Percentiles rank a stretch among this genome's conserved stretches.
Conservation (phyloP, 2,888 invertebrate genomes). For the Boloria selene region DNA sequence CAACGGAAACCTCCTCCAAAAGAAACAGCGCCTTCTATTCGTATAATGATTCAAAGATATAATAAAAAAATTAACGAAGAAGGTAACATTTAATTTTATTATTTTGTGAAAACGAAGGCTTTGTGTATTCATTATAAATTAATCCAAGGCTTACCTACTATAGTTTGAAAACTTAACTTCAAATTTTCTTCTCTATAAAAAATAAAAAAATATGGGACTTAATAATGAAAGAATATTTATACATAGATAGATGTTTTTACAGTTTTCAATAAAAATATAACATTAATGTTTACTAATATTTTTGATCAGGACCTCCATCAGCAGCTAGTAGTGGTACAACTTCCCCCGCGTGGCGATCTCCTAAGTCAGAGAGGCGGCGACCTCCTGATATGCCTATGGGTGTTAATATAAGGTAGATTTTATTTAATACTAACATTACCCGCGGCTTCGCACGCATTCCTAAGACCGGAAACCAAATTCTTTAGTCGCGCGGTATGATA, state of each 20-base stretch:
- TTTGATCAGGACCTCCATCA: constrained; percentile 64
- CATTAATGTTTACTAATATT: background rate
- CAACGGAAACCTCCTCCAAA: constrained; percentile 80
- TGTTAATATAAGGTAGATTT: constrained; percentile 69
- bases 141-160: no score
- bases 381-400: constrained; percentile 79
- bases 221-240: no score
- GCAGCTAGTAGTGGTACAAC: constrained; percentile 83
- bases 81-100: constrained; percentile 51
- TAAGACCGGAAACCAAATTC: no score
- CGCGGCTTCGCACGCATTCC: no score
- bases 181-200: no score
- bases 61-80: constrained; percentile 85
- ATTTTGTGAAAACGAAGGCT: no score
- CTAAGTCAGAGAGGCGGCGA: constrained; percentile 82
- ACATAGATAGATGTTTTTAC: no score
- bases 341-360: constrained; percentile 86
- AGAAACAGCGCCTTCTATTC: constrained; percentile 86
- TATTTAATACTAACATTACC: no score
- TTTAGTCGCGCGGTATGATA: no score
- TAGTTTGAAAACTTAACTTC: no score
- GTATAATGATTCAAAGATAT: constrained; percentile 87
- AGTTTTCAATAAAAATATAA: background rate
- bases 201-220: no score
- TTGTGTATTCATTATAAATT: no score